phyloP scores from a whole-genome alignment of 2,113 vertebrate genomes.

The Eulacestoma nigropectus region DNA sequence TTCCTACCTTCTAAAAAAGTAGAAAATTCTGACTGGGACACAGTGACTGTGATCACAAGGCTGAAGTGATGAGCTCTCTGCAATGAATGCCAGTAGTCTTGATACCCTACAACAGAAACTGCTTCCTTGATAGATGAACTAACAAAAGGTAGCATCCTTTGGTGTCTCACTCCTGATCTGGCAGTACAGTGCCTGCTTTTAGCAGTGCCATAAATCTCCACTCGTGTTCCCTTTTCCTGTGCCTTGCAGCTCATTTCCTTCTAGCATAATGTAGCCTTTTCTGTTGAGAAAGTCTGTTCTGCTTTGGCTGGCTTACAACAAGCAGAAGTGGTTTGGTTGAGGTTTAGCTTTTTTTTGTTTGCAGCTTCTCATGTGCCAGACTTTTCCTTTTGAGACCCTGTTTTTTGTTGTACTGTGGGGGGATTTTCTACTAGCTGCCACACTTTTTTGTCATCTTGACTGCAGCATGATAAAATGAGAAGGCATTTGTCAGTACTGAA shows the following conservation, averaged over 20 bases:
- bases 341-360: conserved; percentile 57
- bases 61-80: not conserved
- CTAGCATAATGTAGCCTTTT: conserved; percentile 63
- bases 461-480: conserved; percentile 39
- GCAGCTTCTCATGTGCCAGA: conserved; percentile 47
- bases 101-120: not conserved
- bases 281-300: conserved; percentile 56
- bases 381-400: conserved; percentile 39
- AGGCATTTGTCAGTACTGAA: conserved; percentile 10
- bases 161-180: conserved; percentile 15
- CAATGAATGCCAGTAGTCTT: not conserved
- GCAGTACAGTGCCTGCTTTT: conserved; percentile 60
- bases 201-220: conserved; percentile 55
- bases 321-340: conserved; percentile 54
- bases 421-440: conserved; percentile 30
- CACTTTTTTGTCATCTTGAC: conserved; percentile 51
- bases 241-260: conserved; percentile 65
- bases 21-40: not conserved
- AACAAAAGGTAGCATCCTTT: conserved; percentile 36
- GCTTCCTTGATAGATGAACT: not conserved
- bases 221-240: conserved; percentile 62
- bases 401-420: not conserved
- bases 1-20: not conserved
- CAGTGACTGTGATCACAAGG: not conserved
- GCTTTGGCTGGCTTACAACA: conserved; percentile 60